Evolutionary conservation across 2,113 vertebrate species (phyloP), one percentile per base, ranked within the genome.

Genomic region (Rhagologus leucostigma): DNA sequence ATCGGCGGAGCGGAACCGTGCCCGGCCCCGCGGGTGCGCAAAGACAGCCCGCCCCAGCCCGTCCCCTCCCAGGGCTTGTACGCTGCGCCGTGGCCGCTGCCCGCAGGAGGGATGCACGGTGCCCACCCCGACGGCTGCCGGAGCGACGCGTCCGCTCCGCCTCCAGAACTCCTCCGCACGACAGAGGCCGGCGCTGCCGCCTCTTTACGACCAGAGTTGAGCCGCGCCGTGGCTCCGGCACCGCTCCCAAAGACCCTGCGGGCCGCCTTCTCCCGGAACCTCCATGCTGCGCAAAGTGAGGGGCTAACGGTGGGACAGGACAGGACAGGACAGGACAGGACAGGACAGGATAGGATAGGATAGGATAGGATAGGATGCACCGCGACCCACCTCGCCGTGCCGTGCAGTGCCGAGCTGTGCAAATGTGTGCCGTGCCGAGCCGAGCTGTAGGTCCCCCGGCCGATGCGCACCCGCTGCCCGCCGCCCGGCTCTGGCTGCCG

Each of bases 1-100:
- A 24, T 2, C 39, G 33, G 62, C 30, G 9, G 30, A 56, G 77
- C 10, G 33, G 30, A 83, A 56, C 82, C 33, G 7, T 13, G 64
- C 16, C 68, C 26, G 39, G 11, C 19, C 44, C 92, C 19, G 23
- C 7, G 27, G 24, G 11, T 10, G 16, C 2, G 39, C n/a, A 13
- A 10, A 22, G 4, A 16, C 44, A 23, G 68, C 39, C 50, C 29
- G 17, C 19, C n/a, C n/a, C 4, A 22, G 12, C n/a, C 29, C 19
- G 30, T 24, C 24, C 18, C 20, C 9, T 50, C n/a, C 21, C 55
- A 9, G 8, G 27, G 11, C 8, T 0, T 4, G 22, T 1, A 32
- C 5, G 6, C 33, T 37, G 84, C 24, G 5, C 47, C 29, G 14
- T 22, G 50, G 41, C 27, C 44, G 42, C 52, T 37, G 60, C 49